A percentile compares a stretch with the other conserved stretches of the same genome.
These are phyloP conservation scores for Rhodeus uyekii DNA, from an alignment of 2,797 vertebrate species.

Conservation along the genomic window DNA sequence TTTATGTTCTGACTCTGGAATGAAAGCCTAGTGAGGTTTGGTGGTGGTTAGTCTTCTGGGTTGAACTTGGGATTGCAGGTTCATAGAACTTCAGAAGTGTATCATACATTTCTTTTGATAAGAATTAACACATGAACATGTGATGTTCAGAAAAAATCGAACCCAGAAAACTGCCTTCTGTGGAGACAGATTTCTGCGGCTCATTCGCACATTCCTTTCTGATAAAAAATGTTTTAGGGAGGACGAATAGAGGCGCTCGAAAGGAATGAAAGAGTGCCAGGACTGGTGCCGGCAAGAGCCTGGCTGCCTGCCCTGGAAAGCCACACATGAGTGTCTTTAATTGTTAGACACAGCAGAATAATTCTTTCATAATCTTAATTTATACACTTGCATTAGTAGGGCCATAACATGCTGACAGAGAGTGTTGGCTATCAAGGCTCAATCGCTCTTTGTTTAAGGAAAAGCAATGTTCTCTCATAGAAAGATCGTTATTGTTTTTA, in stretches of 20 bases:
- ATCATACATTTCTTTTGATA: slow-evolving; percentile 47
- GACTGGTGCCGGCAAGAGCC: slow-evolving; percentile 84
- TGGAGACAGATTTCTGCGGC: slow-evolving; percentile 68
- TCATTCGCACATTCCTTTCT: slow-evolving; percentile 76
- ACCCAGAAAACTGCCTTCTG: slow-evolving; percentile 50
- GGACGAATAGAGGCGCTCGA: slow-evolving; percentile 80
- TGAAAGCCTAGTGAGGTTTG: slow-evolving; percentile 1
- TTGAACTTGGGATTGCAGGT: background rate
- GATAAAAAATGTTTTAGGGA: slow-evolving; percentile 80
- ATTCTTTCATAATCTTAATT: slow-evolving; percentile 84
- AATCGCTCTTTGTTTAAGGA: slow-evolving; percentile 62
- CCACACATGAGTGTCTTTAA: slow-evolving; percentile 89
- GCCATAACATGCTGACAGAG: slow-evolving; percentile 69
- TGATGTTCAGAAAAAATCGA: slow-evolving; percentile 41
- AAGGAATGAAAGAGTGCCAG: slow-evolving; percentile 83
- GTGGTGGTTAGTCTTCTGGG: background rate
- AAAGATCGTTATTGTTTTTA: slow-evolving; percentile 66
- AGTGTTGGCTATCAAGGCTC: slow-evolving; percentile 66
- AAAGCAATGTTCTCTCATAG: slow-evolving; percentile 45
- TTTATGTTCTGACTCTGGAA: slow-evolving; percentile 31
- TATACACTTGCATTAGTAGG: slow-evolving; percentile 71
- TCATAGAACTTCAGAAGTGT: background rate
- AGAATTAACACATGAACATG: slow-evolving; percentile 59
- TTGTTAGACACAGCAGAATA: slow-evolving; percentile 89
- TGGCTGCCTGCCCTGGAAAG: slow-evolving; percentile 86